Evolutionary conservation across 1,140 invertebrate genomes (phyloP), one percentile per base, ranked within the genome.

Genomic region (Euwallacea similis): DNA sequence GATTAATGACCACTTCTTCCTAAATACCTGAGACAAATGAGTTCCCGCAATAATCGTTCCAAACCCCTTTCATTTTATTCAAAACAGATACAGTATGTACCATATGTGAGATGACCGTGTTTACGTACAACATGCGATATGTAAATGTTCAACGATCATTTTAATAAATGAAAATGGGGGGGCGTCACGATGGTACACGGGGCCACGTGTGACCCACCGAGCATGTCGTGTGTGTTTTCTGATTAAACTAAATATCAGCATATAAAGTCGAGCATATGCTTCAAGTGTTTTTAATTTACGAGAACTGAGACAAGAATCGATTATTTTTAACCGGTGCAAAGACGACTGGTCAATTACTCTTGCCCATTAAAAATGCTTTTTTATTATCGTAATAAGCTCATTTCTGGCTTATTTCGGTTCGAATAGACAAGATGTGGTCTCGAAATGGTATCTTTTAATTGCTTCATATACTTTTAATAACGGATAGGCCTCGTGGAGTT

Each of bases 151-250:
- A 70, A 61, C 54, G 65, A 73, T 65, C 58, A 75, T 75, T 75
- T 75, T 66, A 75, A 75, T 75, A 73, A 73, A 73, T 73, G 71
- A 71, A 75, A 74, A 69, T 63, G 62, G 21, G 63, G 68, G 71
- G 71, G 69, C 67, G 69, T 62, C 60, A 59, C 54, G 66, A 73
- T 68, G 69, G 42, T 54, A 58, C 66, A 55, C n/a, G 47, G 59
- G 50, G 60, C 65, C 73, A 74, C 73, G 73, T 74, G 73, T 74
- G 73, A 66, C 66, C 66, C 73, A 74, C 62, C 55, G 50, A 74
- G 71, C 71, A 61, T 74, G 64, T 67, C 66, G 50, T 64, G 58
- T 67, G 47, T 73, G 41, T 74, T 74, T 71, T 63, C 71, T 67
- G 67, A 75, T 75, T 75, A 72, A 59, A 55, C 65, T 46, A 62